These are phyloP conservation scores for Willisornis vidua DNA, from an alignment of 2,113 vertebrate genomes.

Conservation along the genomic window DNA sequence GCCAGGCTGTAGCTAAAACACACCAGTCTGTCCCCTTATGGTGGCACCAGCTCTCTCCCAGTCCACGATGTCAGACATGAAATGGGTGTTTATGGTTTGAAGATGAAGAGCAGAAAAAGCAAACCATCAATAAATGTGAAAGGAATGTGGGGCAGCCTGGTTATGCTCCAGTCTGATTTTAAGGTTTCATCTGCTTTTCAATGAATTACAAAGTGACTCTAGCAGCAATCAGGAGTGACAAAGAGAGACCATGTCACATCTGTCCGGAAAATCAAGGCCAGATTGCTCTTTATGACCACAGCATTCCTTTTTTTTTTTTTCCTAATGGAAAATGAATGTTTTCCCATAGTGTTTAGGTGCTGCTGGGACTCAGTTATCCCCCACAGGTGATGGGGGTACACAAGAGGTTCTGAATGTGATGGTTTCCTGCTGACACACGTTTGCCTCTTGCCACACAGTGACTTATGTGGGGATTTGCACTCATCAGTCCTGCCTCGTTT, in stretches of 20 bases:
- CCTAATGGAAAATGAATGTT: not conserved
- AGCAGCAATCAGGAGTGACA: fast-evolving
- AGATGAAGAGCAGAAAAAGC: not conserved
- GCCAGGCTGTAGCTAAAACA: not conserved
- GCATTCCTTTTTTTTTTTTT: not conserved
- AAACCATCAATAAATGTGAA: not conserved
- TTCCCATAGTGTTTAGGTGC: fast-evolving
- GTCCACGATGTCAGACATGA: not conserved
- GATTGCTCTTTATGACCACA: not conserved
- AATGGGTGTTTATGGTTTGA: not conserved
- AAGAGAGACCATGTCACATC: not conserved
- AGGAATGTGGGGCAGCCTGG: not conserved
- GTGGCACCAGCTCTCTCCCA: not conserved
- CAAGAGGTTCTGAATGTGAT: not conserved
- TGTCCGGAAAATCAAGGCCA: not conserved
- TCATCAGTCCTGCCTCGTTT: not conserved
- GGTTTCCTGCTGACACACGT: not conserved
- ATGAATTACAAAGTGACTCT: not conserved
- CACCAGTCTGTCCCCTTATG: not conserved
- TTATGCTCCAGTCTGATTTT: not conserved
- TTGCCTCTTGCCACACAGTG: not conserved
- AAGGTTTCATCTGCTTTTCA: not conserved
- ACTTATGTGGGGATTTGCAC: not conserved
- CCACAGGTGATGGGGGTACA: not conserved
- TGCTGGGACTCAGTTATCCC: not conserved